Percentiles rank a stretch among this genome's conserved stretches.
phyloP scores from a whole-genome alignment of 2,797 vertebrate genomes.

The Paramormyrops hopkinsi region DNA sequence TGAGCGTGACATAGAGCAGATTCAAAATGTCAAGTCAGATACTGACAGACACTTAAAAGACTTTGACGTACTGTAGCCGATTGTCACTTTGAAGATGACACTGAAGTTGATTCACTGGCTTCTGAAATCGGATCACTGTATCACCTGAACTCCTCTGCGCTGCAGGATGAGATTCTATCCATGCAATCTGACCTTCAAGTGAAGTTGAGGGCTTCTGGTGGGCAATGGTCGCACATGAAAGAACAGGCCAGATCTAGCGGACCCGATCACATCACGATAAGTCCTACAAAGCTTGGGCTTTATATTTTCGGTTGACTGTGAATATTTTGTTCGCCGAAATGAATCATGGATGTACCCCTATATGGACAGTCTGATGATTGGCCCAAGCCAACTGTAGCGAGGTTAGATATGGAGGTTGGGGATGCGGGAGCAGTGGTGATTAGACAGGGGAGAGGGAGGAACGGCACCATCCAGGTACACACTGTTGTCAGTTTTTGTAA shows the following conservation, averaged over 20 bases:
- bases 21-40: constrained; percentile 24
- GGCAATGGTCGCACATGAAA: neutral
- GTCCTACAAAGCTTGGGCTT: too few species aligned
- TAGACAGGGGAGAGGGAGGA: too few species aligned
- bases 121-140: constrained; percentile 29
- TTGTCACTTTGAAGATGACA: constrained; percentile 21
- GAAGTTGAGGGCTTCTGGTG: constrained; percentile 14
- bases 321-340: too few species aligned
- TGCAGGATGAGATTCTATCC: constrained; percentile 33
- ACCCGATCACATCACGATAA: too few species aligned
- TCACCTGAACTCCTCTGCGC: constrained; percentile 25
- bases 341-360: too few species aligned
- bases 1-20: constrained; percentile 21
- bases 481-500: neutral
- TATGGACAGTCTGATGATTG: too few species aligned
- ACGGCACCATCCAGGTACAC: too few species aligned
- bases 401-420: too few species aligned
- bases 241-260: too few species aligned
- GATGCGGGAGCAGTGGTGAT: too few species aligned
- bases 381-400: too few species aligned
- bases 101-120: constrained; percentile 30
- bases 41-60: constrained; percentile 26
- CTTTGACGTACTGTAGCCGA: constrained; percentile 27
- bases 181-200: constrained; percentile 24
- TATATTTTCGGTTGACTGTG: too few species aligned